Conservation (phyloP, 2,888 invertebrate species). For the Diaprepes abbreviatus region DNA sequence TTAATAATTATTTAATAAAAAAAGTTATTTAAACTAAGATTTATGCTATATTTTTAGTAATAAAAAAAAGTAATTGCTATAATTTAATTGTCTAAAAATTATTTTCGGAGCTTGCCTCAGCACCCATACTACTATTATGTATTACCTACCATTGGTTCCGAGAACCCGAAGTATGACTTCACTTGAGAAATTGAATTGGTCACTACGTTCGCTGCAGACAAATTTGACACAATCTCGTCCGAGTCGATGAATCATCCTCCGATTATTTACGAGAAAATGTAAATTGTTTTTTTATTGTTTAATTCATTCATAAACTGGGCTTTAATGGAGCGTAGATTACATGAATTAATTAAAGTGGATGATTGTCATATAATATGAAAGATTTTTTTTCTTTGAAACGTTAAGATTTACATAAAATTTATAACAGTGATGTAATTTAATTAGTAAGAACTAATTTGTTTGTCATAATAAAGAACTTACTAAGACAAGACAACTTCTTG, state of each 20-base stretch:
- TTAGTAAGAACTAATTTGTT: no score
- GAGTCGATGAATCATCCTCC: slow-evolving; percentile 22
- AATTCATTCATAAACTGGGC: slow-evolving; percentile 26
- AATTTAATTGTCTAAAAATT: no score
- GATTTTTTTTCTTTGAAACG: slow-evolving; percentile 1
- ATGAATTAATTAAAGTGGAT: slow-evolving; percentile 17
- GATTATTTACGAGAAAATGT: slow-evolving; percentile 29
- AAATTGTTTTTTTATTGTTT: slow-evolving; percentile 16
- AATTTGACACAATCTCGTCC: slow-evolving; percentile 29
- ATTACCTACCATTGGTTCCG: slow-evolving; percentile 19
- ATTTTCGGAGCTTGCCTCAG: background rate
- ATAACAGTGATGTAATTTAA: background rate
- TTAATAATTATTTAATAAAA: no score
- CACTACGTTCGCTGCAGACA: slow-evolving; percentile 24
- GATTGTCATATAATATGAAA: slow-evolving; percentile 12
- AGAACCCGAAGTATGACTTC: slow-evolving; percentile 33
- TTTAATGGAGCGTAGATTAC: slow-evolving; percentile 23
- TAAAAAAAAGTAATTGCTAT: no score
- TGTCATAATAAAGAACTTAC: no score
- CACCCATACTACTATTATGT: slow-evolving; percentile 16
- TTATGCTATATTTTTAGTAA: no score
- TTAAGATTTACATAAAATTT: slow-evolving; percentile 4
- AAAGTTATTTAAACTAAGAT: no score
- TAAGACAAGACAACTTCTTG: no score
- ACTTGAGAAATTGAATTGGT: slow-evolving; percentile 19